These are phyloP conservation scores for Pogonocherus hispidulus DNA, from an alignment of 2,888 invertebrate species.

Conservation along the genomic window DNA sequence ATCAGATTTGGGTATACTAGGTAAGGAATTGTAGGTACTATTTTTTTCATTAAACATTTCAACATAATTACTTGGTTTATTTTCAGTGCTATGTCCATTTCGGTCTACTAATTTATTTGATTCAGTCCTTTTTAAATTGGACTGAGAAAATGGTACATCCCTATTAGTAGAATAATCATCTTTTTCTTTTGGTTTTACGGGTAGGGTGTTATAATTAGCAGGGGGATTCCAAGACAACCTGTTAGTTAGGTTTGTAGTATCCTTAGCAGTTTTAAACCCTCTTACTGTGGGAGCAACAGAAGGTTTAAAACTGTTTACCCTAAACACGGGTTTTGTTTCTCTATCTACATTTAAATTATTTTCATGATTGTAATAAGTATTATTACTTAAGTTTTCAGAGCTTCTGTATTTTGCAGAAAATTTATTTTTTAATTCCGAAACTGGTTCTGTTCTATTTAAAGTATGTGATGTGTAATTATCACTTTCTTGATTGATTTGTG, in stretches of 20 bases:
- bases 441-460: slow-evolving; percentile 32
- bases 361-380: slow-evolving; percentile 31
- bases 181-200: slow-evolving; percentile 53
- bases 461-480: slow-evolving; percentile 39
- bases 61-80: slow-evolving; percentile 1
- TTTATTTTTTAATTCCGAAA: slow-evolving; percentile 37
- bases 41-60: slow-evolving; percentile 34
- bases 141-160: slow-evolving; percentile 68
- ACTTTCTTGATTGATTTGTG: slow-evolving; percentile 56
- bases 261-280: slow-evolving; percentile 60
- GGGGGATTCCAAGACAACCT: slow-evolving; percentile 57
- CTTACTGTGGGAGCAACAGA: slow-evolving; percentile 62
- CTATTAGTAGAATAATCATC: slow-evolving; percentile 54
- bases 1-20: slow-evolving; percentile 9
- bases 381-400: slow-evolving; percentile 38
- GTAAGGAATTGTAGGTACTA: slow-evolving; percentile 30
- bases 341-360: slow-evolving; percentile 35
- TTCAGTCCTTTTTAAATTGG: slow-evolving; percentile 69
- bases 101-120: slow-evolving; percentile 53
- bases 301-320: slow-evolving; percentile 60
- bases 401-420: slow-evolving; percentile 40
- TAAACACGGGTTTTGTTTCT: slow-evolving; percentile 54
- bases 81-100: neutral
- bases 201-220: slow-evolving; percentile 55
- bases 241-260: slow-evolving; percentile 46